Base-by-base conservation (phyloP, 37 sponge, comb jelly and placozoan species). In the Tethya wilhelma region DNA sequence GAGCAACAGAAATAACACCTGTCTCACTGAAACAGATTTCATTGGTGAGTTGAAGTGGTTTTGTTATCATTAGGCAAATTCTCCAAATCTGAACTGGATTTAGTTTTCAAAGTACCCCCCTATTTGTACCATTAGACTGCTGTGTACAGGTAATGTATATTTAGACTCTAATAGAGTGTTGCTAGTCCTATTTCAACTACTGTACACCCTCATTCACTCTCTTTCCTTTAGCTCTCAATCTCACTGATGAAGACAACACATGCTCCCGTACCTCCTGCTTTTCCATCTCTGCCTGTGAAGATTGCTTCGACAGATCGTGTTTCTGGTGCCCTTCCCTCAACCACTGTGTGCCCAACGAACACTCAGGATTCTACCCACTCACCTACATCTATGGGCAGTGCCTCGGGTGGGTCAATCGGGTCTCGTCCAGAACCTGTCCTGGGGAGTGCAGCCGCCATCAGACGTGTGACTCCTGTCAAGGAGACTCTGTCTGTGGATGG, bases 261-360 rank as follows among this genome's bases (percentile, higher is more conserved):
- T 72, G 72, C 58, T 0, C 44, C 57, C 4, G 11, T 36, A 45
- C 64, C 33, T 46, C 79, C 44, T 79, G 80, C 44, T 75, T 53
- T 19, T 23, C 53, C 5, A 56, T 20, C 56, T 19, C 60, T 29
- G 32, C 76, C 33, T 92, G 93, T 60, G n/a, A 6, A 8, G 4
- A 49, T 26, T 93, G 91, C 33, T 6, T 20, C 14, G 19, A 14
- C 17, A 28, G 36, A 0, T 25, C 30, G 63, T 93, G 94, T 71
- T 67, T 89, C 40, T 93, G 94, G 94, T 93, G 94, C 58, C 75
- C 79, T 26, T 90, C 91, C 25, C 77, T 84, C 36, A 39, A 78
- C n/a, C 67, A n/a, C 8, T 93, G 94, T 67, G 29, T 76, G 11
- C 60, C 88, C 5, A 65, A 23, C 19, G 55, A 34, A 19, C n/a